Evolutionary conservation across 2,888 invertebrate genomes (phyloP), one percentile per base, ranked within the genome.

Genomic region (Brachylomia viminalis): DNA sequence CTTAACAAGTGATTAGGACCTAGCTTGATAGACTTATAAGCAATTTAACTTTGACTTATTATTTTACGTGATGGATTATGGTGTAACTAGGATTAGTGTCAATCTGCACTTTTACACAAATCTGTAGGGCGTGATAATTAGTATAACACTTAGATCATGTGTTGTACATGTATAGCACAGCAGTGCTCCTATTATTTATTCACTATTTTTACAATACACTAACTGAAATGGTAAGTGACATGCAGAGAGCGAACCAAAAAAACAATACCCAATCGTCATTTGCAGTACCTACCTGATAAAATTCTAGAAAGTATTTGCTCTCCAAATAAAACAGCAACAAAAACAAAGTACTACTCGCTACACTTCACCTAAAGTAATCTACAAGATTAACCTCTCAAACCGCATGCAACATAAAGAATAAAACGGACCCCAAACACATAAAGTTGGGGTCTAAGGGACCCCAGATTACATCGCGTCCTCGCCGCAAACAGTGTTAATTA

Each of bases 401-500:
- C 68, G 15, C 54, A 77, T 42, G 65, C 49, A 68, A 70, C 71
- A 77, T 84, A 79, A 75, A 70, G 83, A 85, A 84, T 84, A 84
- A 85, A 79, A 82, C 62, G 56, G 61, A 62, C 58, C 77, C 79
- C 64, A 82, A 82, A 85, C 75, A 82, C 79, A 85, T 84, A 85
- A 84, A 84, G 59, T 82, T 58, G 64, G 67, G 72, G 70, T 82
- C 75, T 76, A 47, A 42, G 54, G 66, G 75, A 75, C 83, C 70
- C 27, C 33, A 75, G 70, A 79, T 84, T 85, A 84, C 79, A 79
- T 71, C 75, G 70, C 72, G 42, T 70, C 64, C 83, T 62, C 52
- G 58, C 84, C 86, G 42, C 86, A 84, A 85, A 85, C 72, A 67
- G 73, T 79, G 87, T 84, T 86, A 86, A 86, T 86, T 86, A 86